These are phyloP conservation scores for Drosophila gaucha DNA, from an alignment of 2,888 invertebrate genomes.

Conservation along the genomic window DNA sequence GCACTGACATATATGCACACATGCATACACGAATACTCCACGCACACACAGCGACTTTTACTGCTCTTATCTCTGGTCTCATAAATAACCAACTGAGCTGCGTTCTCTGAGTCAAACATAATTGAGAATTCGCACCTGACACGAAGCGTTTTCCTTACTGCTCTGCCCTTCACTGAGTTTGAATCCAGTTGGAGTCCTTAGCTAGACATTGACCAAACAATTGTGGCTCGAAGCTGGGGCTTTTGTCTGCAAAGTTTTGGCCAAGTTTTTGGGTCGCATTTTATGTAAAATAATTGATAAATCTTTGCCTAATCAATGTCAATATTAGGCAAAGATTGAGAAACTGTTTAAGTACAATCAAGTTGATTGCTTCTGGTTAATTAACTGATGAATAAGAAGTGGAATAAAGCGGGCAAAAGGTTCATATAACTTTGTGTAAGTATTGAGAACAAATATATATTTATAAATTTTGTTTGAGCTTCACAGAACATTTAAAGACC, in stretches of 20 bases:
- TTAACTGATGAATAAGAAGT: constrained; percentile 11
- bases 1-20: background rate
- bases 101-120: constrained; percentile 20
- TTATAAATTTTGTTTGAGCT: background rate
- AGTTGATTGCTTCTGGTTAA: constrained; percentile 19
- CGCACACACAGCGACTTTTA: background rate
- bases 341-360: background rate
- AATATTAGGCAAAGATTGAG: constrained; percentile 17
- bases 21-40: too few species aligned
- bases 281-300: constrained; percentile 22
- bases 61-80: constrained; percentile 18
- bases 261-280: constrained; percentile 21
- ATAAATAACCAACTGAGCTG: constrained; percentile 37
- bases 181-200: background rate
- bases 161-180: background rate
- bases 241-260: constrained; percentile 42
- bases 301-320: too few species aligned
- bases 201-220: constrained; percentile 34
- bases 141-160: background rate
- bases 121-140: constrained; percentile 39
- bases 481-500: background rate
- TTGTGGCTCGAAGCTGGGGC: constrained; percentile 4
- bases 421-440: background rate
- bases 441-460: background rate
- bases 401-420: background rate